A percentile compares a stretch with the other conserved stretches of the same genome.
phyloP scores from a whole-genome alignment of 2,797 vertebrate species.

The Pseudomugil tenellus region DNA sequence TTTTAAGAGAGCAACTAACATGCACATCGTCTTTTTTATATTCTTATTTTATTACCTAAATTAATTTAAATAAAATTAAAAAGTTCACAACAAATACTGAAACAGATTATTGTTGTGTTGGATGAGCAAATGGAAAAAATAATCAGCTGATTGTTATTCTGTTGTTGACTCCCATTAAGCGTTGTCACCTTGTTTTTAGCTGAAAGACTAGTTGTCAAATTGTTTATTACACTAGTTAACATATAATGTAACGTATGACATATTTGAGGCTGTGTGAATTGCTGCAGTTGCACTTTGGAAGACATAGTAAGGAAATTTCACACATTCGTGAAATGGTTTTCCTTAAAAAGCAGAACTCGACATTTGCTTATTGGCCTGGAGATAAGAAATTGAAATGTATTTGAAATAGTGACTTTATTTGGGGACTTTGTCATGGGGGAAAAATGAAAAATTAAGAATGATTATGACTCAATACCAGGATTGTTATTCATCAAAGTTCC shows the following conservation, averaged over 20 bases:
- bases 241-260: conserved; percentile 1
- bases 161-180: neutral
- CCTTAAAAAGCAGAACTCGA: conserved; percentile 54
- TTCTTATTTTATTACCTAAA: neutral
- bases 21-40: conserved; percentile 11
- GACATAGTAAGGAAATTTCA: conserved; percentile 45
- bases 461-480: neutral
- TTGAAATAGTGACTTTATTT: neutral
- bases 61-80: conserved; percentile 1
- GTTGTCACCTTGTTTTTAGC: neutral
- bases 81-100: conserved; percentile 80
- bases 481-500: conserved; percentile 10
- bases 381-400: conserved; percentile 9
- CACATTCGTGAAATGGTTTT: conserved; percentile 20
- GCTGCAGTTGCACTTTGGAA: conserved; percentile 54
- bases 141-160: neutral
- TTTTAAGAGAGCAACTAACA: neutral
- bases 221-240: conserved; percentile 6
- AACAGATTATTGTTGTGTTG: conserved; percentile 84
- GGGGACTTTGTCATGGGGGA: neutral
- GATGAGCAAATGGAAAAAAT: conserved; percentile 86
- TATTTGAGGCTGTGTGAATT: conserved; percentile 31
- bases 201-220: conserved; percentile 7
- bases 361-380: conserved; percentile 25
- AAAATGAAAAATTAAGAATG: neutral